These are phyloP conservation scores for Poeciliopsis turrubarensis DNA, from an alignment of 2,113 vertebrate genomes.

Conservation along the genomic window DNA sequence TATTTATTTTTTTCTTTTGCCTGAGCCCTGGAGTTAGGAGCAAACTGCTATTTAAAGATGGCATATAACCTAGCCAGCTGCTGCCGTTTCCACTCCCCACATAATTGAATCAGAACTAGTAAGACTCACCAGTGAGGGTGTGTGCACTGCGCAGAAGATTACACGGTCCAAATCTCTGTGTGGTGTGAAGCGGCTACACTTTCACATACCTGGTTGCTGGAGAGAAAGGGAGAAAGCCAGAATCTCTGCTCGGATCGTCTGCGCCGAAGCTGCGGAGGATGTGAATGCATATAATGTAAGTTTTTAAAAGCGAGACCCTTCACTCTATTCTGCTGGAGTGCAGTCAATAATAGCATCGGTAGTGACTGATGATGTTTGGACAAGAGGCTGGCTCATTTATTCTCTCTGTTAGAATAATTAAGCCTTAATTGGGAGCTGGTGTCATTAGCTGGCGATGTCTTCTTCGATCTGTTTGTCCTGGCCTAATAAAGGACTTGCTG, in stretches of 20 bases:
- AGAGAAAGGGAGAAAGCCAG: background rate
- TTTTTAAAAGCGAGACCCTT: constrained; percentile 13
- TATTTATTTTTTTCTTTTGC: constrained; percentile 16
- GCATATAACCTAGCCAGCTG: constrained; percentile 67
- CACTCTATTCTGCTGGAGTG: constrained; percentile 9
- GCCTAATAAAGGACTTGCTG: background rate
- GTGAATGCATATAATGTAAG: background rate
- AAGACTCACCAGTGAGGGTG: constrained; percentile 52
- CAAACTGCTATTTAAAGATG: constrained; percentile 74
- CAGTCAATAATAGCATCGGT: background rate
- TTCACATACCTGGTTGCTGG: constrained; percentile 52
- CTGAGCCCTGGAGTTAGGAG: constrained; percentile 42
- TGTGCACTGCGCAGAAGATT: constrained; percentile 58
- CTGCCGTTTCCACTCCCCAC: constrained; percentile 64
- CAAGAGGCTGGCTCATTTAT: constrained; percentile 19
- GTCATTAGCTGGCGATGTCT: constrained; percentile 11
- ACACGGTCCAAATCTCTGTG: constrained; percentile 42
- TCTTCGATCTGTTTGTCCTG: constrained; percentile 7
- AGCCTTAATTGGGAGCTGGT: constrained; percentile 4
- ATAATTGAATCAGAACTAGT: constrained; percentile 68
- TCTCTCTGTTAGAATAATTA: constrained; percentile 6
- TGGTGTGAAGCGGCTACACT: constrained; percentile 36
- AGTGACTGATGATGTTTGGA: constrained; percentile 13
- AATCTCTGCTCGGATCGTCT: constrained; percentile 23
- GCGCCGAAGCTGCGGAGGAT: constrained; percentile 16